Evolutionary conservation across 2,888 invertebrate species (phyloP).

Genomic region (Scaptomyza parva): DNA sequence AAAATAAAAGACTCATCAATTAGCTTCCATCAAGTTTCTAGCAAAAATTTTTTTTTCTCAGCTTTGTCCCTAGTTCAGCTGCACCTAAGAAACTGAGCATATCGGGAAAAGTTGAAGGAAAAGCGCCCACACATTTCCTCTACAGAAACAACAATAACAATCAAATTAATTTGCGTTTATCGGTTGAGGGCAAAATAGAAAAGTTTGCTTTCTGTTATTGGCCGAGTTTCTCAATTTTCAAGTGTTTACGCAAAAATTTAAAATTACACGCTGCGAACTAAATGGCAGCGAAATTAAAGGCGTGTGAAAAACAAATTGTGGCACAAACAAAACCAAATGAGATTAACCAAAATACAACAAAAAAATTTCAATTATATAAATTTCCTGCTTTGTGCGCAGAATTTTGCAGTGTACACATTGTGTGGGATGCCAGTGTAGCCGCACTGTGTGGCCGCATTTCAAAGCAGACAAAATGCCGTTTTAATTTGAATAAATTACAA

Average conservation of each 20-base stretch:
- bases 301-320: slow-evolving; percentile 63
- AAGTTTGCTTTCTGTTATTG: slow-evolving; percentile 26
- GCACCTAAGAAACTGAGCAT: slow-evolving; percentile 31
- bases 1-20: slow-evolving; percentile 43
- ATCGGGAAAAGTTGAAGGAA: slow-evolving; percentile 22
- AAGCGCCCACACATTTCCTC: slow-evolving; percentile 47
- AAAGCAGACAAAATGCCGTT: slow-evolving; percentile 46
- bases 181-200: slow-evolving; percentile 21
- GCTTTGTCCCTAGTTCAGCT: slow-evolving; percentile 8
- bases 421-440: slow-evolving; percentile 47
- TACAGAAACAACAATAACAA: slow-evolving; percentile 7
- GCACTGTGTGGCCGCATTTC: slow-evolving; percentile 2
- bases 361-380: slow-evolving; percentile 52
- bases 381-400: slow-evolving; percentile 50
- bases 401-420: slow-evolving; percentile 34
- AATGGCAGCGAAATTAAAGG: slow-evolving; percentile 43
- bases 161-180: slow-evolving; percentile 34
- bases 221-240: slow-evolving; percentile 44
- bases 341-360: slow-evolving; percentile 22
- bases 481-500: slow-evolving; percentile 66
- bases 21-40: slow-evolving; percentile 30
- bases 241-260: slow-evolving; percentile 49
- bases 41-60: slow-evolving; percentile 33
- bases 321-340: slow-evolving; percentile 27
- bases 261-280: slow-evolving; percentile 56